Evolutionary conservation across 2,113 vertebrate genomes (phyloP).

Genomic region (Otis tarda): DNA sequence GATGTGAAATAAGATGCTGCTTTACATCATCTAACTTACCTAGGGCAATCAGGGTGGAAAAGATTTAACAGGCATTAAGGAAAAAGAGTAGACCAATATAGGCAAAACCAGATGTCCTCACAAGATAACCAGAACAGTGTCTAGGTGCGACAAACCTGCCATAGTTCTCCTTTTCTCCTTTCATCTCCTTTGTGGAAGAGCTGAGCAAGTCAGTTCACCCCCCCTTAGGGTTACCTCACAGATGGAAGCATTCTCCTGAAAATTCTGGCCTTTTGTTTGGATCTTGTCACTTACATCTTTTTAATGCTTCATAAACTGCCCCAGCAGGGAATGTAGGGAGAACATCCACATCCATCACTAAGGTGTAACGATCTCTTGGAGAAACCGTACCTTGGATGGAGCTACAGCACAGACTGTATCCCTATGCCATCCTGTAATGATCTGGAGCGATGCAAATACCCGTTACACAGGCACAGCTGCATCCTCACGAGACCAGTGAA

Average conservation of each 20-base stretch:
- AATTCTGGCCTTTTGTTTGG: background rate
- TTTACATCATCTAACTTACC: background rate
- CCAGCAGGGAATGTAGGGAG: background rate
- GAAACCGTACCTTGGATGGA: background rate
- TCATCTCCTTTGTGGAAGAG: background rate
- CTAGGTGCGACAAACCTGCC: background rate
- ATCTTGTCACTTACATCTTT: background rate
- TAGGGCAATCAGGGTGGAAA: background rate
- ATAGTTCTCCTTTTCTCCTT: background rate
- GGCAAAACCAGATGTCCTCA: background rate
- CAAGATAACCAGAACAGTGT: background rate
- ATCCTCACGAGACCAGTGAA: accelerated
- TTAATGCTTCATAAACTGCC: background rate
- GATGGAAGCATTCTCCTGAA: background rate
- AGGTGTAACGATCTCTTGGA: background rate
- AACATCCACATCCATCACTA: background rate
- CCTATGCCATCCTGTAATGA: background rate
- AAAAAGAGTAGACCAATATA: background rate
- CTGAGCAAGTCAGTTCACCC: background rate
- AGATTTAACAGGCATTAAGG: background rate
- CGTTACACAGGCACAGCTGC: accelerated
- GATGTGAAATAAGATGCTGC: background rate
- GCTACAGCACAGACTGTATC: background rate
- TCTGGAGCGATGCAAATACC: background rate
- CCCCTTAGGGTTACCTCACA: accelerated